These are phyloP conservation scores for Xyliphius kryptos DNA, from an alignment of 2,113 vertebrate species.

Conservation along the genomic window DNA sequence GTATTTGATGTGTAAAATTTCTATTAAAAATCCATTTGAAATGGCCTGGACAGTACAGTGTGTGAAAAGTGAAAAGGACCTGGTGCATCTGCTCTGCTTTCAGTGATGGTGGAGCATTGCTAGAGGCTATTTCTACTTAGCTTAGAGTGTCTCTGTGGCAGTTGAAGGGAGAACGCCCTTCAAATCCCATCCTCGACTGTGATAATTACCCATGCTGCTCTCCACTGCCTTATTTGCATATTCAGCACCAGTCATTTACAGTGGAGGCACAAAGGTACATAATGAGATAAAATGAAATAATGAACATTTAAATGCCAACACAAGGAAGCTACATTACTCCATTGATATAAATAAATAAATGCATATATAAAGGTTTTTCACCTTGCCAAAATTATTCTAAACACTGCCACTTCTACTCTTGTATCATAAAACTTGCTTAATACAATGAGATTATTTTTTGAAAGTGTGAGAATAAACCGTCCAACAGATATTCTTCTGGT, in stretches of 20 bases:
- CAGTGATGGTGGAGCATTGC: slow-evolving; percentile 9
- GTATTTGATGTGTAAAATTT: too few species aligned
- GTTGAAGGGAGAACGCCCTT: slow-evolving; percentile 44
- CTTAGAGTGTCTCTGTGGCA: slow-evolving; percentile 50
- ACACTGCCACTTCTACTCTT: too few species aligned
- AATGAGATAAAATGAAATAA: slow-evolving; percentile 67
- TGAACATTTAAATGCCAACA: slow-evolving; percentile 54
- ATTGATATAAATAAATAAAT: too few species aligned
- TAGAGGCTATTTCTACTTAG: slow-evolving; percentile 16
- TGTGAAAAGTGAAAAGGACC: too few species aligned
- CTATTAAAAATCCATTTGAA: too few species aligned
- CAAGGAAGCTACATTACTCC: slow-evolving; percentile 34
- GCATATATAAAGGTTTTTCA: too few species aligned
- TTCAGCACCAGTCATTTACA: slow-evolving; percentile 67
- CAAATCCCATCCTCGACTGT: slow-evolving; percentile 57
- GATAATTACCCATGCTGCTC: slow-evolving; percentile 70
- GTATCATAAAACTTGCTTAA: too few species aligned
- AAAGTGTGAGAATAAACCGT: slow-evolving; percentile 32
- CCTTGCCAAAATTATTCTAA: too few species aligned
- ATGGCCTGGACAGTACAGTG: too few species aligned
- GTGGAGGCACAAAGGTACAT: slow-evolving; percentile 67
- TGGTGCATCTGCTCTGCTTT: slow-evolving; percentile 8
- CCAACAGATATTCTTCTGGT: slow-evolving; percentile 8
- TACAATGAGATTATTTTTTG: too few species aligned
- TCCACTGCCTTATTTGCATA: slow-evolving; percentile 66